Evolutionary conservation across 2,113 vertebrate species (phyloP), one percentile per base, ranked within the genome.

Genomic region (Nettapus auritus): DNA sequence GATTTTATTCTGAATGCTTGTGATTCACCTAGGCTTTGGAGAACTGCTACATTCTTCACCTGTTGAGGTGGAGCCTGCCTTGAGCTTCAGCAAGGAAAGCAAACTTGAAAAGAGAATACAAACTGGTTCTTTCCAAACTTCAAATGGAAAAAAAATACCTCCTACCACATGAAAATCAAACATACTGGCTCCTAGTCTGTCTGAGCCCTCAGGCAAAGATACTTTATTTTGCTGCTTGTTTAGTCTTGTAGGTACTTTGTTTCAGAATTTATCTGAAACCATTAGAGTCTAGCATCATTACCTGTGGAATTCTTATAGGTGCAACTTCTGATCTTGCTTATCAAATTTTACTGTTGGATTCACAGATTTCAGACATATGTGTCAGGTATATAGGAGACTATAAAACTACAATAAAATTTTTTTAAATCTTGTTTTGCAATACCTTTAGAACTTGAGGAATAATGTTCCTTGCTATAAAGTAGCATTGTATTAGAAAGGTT

Each of bases 51-150:
- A 3, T 91, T 78, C 66, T 38, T 90, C 36, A 59, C 44, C 57
- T 62, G 19, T 36, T 73, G 84, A 82, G 46, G 53, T 91, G 57
- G 57, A 73, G 57, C 36, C 36, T 84, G 42, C 71, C 17, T 91
- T 55, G 50, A 85, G 36, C 78, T 82, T 80, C 71, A 62, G 67
- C 69, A 34, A 67, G 57, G 62, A 93, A 59, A 86, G 25, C 57
- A 88, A 88, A 81, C 85, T 96, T 93, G 60, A 84, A 90, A 96
- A 86, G 82, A 86, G 40, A 77, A 53, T 40, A 33, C 28, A 71
- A 86, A 79, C 66, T 76, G 53, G 7, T 53, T 90, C 86, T 76
- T 88, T 78, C 53, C 33, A 82, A 5, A 70, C 52, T 86, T 73
- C 67, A 93, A 50, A 91, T 86, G 28, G 7, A 34, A 22, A 70